Base-by-base conservation (phyloP, 2,113 vertebrate species). In the Caretta caretta region DNA sequence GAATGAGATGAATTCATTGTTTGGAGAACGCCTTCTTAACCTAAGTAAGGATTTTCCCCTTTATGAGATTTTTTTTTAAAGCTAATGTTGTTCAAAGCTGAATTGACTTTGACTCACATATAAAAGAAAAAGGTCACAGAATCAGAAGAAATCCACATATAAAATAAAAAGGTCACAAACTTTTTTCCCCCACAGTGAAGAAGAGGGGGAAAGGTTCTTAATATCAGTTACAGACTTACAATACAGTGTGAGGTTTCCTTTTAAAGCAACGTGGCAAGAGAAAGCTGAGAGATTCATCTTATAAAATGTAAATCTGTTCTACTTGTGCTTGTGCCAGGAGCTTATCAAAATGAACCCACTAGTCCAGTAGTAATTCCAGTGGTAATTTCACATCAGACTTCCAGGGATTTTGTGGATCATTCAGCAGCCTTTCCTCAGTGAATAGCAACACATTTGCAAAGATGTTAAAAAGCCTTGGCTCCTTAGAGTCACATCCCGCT, bases 231-330 rank as follows among this genome's bases (percentile, higher is more conserved):
- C 76, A 92, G 69, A 90, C 27, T 90, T 65, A n/a, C 84, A 88
- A 57, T 48, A 80, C 10, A 57, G 22, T 0, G 0, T 0, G 0
- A 69, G 50, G 25, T 83, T 72, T 93, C 62, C 76, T 96, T 94
- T 86, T 79, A 96, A 93, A 88, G 84, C 79, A 93, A 79, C 35
- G 75, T 27, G 29, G 59, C 20, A 96, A 57, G 72, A 94, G 76
- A 84, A 84, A n/a, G 84, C 79, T 88, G 62, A 89, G 93, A 83
- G 50, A 96, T 88, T 92, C 13, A 80, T 90, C 65, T 96, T 80
- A 82, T 49, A 89, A 97, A 93, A 95, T 13, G 14, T 31, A 93
- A 93, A 86, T 79, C 56, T 90, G 80, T 92, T 93, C 89, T 97
- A 76, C 90, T 54, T 87, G 83, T 75, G 87, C 80, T 83, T 50